A percentile compares a stretch with the other conserved stretches of the same genome.
Conservation (phyloP, 2,797 vertebrate genomes). For the Periparus ater region DNA sequence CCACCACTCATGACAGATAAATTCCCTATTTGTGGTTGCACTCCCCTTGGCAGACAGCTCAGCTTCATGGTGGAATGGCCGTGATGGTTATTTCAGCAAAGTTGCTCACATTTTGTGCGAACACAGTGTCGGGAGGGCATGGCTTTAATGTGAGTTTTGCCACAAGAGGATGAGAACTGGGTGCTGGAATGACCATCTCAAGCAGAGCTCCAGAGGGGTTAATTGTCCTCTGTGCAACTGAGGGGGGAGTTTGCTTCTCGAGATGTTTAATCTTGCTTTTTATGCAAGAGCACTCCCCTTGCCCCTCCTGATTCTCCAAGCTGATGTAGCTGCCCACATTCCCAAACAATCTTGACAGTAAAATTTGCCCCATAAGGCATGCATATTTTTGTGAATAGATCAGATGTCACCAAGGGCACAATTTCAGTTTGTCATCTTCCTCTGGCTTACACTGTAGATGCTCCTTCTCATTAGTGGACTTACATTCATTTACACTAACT, state of each 20-base stretch:
- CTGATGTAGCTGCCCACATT: not conserved
- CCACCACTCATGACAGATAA: not conserved
- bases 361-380: conserved; percentile 26
- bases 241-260: not conserved
- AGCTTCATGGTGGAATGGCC: not conserved
- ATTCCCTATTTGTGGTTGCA: not conserved
- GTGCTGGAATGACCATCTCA: not conserved
- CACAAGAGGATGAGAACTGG: not conserved
- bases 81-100: not conserved
- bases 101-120: not conserved
- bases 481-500: conserved; percentile 28
- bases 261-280: not conserved
- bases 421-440: conserved; percentile 20
- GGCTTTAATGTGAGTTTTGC: not conserved
- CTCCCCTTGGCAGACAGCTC: not conserved
- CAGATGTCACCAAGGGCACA: conserved; percentile 41
- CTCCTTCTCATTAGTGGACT: not conserved
- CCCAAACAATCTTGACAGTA: not conserved
- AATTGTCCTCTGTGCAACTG: not conserved
- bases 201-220: not conserved
- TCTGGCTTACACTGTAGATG: not conserved
- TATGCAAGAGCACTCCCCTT: not conserved
- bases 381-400: conserved; percentile 40
- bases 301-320: not conserved
- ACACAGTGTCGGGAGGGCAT: accelerated